Percentiles rank a stretch among this genome's conserved stretches.
Evolutionary conservation across 2,888 invertebrate species (phyloP).

Genomic region (Trichopoda pennipes): DNA sequence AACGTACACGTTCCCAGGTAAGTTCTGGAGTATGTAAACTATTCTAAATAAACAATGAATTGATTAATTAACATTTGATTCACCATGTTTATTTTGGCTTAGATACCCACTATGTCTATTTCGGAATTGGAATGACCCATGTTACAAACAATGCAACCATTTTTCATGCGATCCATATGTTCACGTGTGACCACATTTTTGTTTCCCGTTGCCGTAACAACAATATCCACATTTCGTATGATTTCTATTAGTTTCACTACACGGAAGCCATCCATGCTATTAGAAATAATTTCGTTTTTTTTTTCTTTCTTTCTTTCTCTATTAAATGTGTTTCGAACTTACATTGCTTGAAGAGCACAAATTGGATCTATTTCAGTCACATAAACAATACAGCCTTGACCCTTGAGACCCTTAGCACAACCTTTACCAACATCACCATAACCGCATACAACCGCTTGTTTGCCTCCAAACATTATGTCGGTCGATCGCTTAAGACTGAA

Average conservation of each 20-base stretch:
- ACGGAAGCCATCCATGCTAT: constrained; percentile 93
- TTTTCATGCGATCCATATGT: constrained; percentile 97
- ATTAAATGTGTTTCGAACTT: constrained; percentile 68
- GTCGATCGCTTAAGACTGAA: constrained; percentile 81
- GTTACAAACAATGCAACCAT: constrained; percentile 96
- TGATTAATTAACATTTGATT: neutral
- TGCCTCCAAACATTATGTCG: constrained; percentile 98
- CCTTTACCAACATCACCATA: constrained; percentile 99
- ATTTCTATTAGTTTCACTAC: constrained; percentile 96
- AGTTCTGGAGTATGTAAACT: constrained; percentile 95
- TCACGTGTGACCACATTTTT: constrained; percentile 96
- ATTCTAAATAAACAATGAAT: constrained; percentile 83
- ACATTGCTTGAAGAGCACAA: constrained; percentile 96
- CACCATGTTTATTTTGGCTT: neutral
- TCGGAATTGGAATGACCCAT: constrained; percentile 98
- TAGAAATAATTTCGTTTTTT: neutral
- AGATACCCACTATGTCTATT: constrained; percentile 90
- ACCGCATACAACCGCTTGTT: constrained; percentile 96
- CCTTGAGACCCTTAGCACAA: constrained; percentile 95
- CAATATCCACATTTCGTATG: constrained; percentile 93
- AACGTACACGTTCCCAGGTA: constrained; percentile 97
- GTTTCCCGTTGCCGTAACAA: constrained; percentile 97
- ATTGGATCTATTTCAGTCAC: constrained; percentile 97
- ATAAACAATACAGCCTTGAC: constrained; percentile 92
- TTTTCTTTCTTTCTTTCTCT: neutral